Conservation (phyloP, 2,888 invertebrate genomes). For the Cacoxenus indagator region DNA sequence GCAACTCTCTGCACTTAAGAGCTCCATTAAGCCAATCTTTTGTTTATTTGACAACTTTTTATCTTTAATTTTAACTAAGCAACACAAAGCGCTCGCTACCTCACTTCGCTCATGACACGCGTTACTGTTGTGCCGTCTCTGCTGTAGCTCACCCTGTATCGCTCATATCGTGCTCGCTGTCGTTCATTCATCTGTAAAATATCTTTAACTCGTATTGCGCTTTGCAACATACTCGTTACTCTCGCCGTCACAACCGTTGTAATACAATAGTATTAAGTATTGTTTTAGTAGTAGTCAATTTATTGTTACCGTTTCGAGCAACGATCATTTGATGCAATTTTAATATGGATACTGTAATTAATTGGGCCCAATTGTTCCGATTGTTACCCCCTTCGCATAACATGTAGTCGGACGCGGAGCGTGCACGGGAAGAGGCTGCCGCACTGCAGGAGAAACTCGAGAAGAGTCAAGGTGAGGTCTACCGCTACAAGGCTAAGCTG, state of each 20-base stretch:
- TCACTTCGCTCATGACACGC: neutral
- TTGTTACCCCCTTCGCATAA: constrained; percentile 13
- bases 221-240: constrained; percentile 1
- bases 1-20: neutral
- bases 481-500: constrained; percentile 91
- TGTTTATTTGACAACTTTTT: too few relatives aligned
- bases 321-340: constrained; percentile 50
- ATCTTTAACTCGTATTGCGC: neutral
- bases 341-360: constrained; percentile 52
- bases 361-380: constrained; percentile 41
- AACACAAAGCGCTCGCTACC: neutral
- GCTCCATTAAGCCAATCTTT: too few relatives aligned
- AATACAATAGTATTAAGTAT: constrained; percentile 32
- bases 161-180: neutral
- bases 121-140: neutral
- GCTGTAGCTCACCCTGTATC: neutral
- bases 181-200: neutral
- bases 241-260: constrained; percentile 20
- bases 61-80: neutral
- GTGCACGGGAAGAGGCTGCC: constrained; percentile 85
- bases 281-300: constrained; percentile 37
- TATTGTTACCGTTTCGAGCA: constrained; percentile 31
- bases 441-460: constrained; percentile 92
- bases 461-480: constrained; percentile 95
- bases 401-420: constrained; percentile 81